Evolutionary conservation across 2,888 invertebrate species (phyloP).

Genomic region (Cylloceria caligata): DNA sequence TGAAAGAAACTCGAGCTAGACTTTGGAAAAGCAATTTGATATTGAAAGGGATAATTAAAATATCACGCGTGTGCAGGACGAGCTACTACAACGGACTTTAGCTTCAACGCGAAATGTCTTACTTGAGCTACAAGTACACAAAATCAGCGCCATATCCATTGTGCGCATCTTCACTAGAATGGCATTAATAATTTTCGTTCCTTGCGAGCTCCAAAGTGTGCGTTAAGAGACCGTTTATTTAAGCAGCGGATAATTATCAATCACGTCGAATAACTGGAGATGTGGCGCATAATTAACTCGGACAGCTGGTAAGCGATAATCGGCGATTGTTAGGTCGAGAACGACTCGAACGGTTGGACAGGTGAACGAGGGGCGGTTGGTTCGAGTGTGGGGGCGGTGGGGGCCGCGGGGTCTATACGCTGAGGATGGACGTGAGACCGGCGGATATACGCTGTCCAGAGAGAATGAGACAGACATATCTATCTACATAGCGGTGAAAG

Average conservation of each 20-base stretch:
- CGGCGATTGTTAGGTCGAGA: constrained; percentile 65
- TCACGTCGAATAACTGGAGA: constrained; percentile 62
- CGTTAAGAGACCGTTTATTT: constrained; percentile 1
- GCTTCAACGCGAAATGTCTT: too few species aligned
- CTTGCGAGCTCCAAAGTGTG: constrained; percentile 2
- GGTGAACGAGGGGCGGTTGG: constrained; percentile 67
- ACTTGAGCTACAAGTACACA: background rate
- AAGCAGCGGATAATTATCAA: constrained; percentile 62
- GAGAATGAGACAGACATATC: constrained; percentile 69
- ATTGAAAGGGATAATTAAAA: too few species aligned
- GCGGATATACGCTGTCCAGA: constrained; percentile 59
- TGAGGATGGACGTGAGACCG: constrained; percentile 67
- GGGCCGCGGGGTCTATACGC: constrained; percentile 33
- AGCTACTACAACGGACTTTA: too few species aligned
- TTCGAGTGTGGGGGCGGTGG: constrained; percentile 55
- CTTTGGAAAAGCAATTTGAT: too few species aligned
- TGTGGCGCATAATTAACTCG: constrained; percentile 65
- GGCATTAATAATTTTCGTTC: constrained; percentile 22
- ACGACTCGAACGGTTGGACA: constrained; percentile 65
- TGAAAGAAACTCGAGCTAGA: too few species aligned
- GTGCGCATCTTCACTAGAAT: background rate
- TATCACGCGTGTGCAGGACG: too few species aligned
- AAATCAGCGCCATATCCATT: background rate
- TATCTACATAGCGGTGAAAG: constrained; percentile 24
- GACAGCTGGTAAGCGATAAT: constrained; percentile 72